Percentiles rank a stretch among this genome's conserved stretches.
These are phyloP conservation scores for Ifrita kowaldi DNA, from an alignment of 2,113 vertebrate species.

Conservation along the genomic window DNA sequence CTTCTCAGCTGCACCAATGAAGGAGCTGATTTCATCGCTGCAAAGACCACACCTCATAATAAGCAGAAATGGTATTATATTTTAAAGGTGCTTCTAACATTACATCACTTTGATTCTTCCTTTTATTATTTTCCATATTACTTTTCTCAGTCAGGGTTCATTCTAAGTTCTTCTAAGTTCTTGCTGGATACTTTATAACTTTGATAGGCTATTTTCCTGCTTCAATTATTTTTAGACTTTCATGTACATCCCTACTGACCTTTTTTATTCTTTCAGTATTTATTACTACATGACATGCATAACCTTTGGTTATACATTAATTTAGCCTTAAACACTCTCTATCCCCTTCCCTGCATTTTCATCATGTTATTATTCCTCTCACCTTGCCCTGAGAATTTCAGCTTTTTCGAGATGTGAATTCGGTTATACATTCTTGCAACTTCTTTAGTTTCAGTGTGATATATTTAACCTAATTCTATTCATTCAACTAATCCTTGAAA, in stretches of 20 bases:
- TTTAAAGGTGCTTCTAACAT: not conserved
- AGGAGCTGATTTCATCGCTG: not conserved
- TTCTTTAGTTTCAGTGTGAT: not conserved
- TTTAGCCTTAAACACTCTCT: slow-evolving; percentile 15
- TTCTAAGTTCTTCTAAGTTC: not conserved
- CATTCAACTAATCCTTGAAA: not conserved
- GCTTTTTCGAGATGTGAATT: not conserved
- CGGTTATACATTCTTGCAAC: not conserved
- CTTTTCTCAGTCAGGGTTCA: not conserved
- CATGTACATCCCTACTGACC: not conserved
- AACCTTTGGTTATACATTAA: slow-evolving; percentile 28
- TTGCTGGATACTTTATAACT: not conserved
- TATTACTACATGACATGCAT: not conserved
- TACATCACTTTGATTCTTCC: not conserved
- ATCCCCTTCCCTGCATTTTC: not conserved
- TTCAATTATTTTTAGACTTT: slow-evolving; percentile 7
- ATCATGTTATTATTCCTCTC: not conserved
- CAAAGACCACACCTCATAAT: not conserved
- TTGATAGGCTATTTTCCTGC: not conserved
- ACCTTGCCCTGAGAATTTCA: not conserved
- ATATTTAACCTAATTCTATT: not conserved
- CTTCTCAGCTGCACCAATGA: not conserved
- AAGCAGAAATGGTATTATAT: not conserved
- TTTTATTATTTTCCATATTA: not conserved
- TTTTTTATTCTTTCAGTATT: slow-evolving; percentile 33